Percentiles rank a stretch among this genome's conserved stretches.
These are phyloP conservation scores for Drosophila melanica DNA, from an alignment of 1,140 invertebrate species.

Conservation along the genomic window DNA sequence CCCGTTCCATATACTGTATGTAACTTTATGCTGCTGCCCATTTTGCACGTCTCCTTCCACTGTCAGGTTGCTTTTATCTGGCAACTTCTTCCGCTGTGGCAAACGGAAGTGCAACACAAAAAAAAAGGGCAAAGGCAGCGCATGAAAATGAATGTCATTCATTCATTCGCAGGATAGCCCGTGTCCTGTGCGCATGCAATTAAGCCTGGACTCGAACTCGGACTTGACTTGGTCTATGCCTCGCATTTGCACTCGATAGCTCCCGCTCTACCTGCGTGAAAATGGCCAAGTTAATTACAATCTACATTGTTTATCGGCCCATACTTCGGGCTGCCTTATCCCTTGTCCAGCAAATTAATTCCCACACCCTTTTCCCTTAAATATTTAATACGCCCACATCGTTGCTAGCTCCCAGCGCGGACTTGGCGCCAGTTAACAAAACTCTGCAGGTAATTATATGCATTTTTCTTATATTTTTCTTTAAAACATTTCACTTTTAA, in stretches of 20 bases:
- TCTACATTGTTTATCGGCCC: constrained; percentile 75
- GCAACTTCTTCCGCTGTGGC: constrained; percentile 61
- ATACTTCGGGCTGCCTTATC: constrained; percentile 1
- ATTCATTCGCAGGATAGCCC: constrained; percentile 39
- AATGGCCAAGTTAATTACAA: constrained; percentile 74
- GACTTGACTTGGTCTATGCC: background rate
- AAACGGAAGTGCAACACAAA: constrained; percentile 71
- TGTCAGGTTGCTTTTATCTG: constrained; percentile 39
- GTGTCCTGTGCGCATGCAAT: constrained; percentile 63
- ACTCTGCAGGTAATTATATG: constrained; percentile 52
- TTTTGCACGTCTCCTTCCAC: background rate
- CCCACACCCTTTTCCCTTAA: constrained; percentile 13
- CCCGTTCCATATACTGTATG: constrained; percentile 16
- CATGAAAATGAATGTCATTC: constrained; percentile 78
- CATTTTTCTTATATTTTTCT: constrained; percentile 22
- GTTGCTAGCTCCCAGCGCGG: background rate
- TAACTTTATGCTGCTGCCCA: constrained; percentile 34
- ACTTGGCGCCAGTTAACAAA: background rate
- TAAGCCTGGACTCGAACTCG: constrained; percentile 41
- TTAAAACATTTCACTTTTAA: constrained; percentile 68
- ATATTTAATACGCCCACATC: constrained; percentile 45
- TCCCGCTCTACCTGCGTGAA: constrained; percentile 22
- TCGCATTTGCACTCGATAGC: background rate
- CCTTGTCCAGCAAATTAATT: constrained; percentile 41
- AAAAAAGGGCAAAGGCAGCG: constrained; percentile 11